Conservation (phyloP, 2,113 vertebrate genomes). For the Camelus bactrianus region DNA sequence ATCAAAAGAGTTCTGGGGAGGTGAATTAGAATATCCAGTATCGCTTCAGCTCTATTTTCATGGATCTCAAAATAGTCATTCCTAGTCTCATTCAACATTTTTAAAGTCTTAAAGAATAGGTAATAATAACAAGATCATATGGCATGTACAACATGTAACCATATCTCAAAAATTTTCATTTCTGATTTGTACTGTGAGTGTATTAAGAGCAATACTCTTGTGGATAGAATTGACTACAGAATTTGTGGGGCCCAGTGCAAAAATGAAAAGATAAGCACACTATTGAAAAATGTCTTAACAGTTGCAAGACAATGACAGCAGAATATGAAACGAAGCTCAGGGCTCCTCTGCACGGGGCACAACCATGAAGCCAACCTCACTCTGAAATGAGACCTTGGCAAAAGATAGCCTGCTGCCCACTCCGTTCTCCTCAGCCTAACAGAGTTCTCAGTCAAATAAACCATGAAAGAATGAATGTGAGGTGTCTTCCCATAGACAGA, state of each 20-base stretch:
- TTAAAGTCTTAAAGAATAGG: background rate
- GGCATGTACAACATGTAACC: background rate
- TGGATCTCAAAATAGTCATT: background rate
- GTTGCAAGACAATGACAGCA: background rate
- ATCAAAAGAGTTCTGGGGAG: background rate
- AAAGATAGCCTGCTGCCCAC: background rate
- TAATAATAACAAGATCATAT: background rate
- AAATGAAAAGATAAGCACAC: background rate
- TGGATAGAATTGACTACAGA: background rate
- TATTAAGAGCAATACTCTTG: background rate
- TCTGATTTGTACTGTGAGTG: background rate
- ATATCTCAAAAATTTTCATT: conserved; percentile 8
- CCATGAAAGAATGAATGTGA: background rate
- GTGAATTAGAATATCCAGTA: background rate
- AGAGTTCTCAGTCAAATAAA: background rate
- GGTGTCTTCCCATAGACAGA: background rate
- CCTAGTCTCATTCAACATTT: background rate
- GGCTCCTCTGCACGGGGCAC: background rate
- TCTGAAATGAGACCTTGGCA: background rate
- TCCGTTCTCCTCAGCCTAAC: background rate
- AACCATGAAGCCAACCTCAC: background rate
- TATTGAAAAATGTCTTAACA: background rate
- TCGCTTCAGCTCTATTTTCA: background rate
- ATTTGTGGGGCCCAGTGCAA: background rate
- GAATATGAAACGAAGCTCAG: background rate